These are phyloP conservation scores for Maconellicoccus hirsutus DNA, from an alignment of 1,140 invertebrate genomes.

Conservation along the genomic window DNA sequence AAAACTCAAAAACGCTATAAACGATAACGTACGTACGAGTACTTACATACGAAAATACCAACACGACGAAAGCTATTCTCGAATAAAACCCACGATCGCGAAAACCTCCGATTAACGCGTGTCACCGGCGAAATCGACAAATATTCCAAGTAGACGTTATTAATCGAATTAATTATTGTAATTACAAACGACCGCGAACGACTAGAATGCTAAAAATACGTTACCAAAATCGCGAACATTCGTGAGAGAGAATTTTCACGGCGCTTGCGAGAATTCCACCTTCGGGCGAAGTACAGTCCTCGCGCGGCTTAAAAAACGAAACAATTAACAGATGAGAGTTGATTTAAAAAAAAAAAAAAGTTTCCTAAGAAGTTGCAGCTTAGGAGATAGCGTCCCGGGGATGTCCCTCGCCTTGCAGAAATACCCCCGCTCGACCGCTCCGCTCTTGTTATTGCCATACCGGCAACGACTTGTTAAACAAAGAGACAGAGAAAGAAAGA, in stretches of 20 bases:
- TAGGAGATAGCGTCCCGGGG: constrained; percentile 16
- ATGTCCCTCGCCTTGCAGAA: constrained; percentile 11
- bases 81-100: no score
- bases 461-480: constrained; percentile 13
- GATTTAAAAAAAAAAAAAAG: constrained; percentile 18
- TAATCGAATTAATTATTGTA: background rate
- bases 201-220: background rate
- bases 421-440: background rate
- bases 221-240: background rate
- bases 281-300: constrained; percentile 11
- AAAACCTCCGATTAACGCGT: background rate
- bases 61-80: no score
- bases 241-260: background rate
- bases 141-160: background rate
- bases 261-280: constrained; percentile 16
- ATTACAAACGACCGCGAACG: constrained; percentile 12
- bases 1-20: no score
- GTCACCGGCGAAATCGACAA: no score
- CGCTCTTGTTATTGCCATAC: background rate
- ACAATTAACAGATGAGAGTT: constrained; percentile 22
- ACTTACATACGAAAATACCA: background rate
- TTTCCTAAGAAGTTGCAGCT: constrained; percentile 15
- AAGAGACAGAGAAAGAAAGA: constrained; percentile 7
- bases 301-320: constrained; percentile 20
- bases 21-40: background rate